Conservation (phyloP, 2,797 vertebrate species). For the Morelia viridis region DNA sequence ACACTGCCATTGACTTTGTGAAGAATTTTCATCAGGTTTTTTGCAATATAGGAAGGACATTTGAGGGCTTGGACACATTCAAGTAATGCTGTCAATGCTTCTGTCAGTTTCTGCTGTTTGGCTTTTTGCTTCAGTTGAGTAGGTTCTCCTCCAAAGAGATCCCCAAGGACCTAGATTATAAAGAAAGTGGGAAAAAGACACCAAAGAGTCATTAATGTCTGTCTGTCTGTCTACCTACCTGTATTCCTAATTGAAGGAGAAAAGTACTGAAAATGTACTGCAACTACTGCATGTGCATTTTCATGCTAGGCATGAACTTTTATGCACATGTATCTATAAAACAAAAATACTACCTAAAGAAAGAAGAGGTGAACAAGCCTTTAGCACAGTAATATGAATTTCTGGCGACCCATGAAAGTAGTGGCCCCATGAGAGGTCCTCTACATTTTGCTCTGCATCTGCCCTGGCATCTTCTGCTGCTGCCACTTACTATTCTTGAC, state of each 20-base stretch:
- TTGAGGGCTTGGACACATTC: constrained; percentile 65
- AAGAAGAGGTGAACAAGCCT: not conserved
- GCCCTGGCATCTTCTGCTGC: not conserved
- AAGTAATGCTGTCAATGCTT: constrained; percentile 79
- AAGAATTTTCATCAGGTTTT: constrained; percentile 79
- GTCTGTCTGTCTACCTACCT: too few species aligned
- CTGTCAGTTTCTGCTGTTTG: constrained; percentile 69
- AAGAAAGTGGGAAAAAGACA: not conserved
- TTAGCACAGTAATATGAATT: not conserved
- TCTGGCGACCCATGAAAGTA: not conserved
- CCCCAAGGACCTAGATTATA: constrained; percentile 76
- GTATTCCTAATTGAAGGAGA: not conserved
- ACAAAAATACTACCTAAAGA: not conserved
- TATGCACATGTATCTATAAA: not conserved
- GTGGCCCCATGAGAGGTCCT: not conserved
- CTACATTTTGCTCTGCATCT: not conserved
- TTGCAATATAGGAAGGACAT: constrained; percentile 84
- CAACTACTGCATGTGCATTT: not conserved
- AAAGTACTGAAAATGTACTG: not conserved
- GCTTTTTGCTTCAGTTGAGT: constrained; percentile 65
- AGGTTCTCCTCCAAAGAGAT: constrained; percentile 74
- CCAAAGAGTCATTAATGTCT: not conserved
- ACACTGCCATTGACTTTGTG: constrained; percentile 82
- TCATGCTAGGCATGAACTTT: not conserved
- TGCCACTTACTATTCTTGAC: not conserved